Evolutionary conservation across 2,797 vertebrate genomes (phyloP), one percentile per base, ranked within the genome.

Genomic region (Crypturellus tataupa): DNA sequence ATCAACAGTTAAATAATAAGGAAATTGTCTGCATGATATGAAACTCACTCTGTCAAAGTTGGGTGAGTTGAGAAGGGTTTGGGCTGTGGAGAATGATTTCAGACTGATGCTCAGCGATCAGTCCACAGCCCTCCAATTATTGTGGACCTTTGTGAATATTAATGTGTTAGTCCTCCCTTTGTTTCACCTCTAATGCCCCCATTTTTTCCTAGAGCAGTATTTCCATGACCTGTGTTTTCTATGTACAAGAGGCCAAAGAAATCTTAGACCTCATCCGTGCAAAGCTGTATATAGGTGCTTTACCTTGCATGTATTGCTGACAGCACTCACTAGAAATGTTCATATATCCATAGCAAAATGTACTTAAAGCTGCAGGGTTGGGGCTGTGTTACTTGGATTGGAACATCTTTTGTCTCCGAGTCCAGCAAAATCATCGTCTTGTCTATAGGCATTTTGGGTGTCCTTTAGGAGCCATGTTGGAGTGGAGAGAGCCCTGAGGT

Each of bases 291-390:
- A 25, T 10, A 21, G 10, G 1, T 59, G 19, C 65, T 87, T 85
- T 69, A 31, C 23, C 27, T 86, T 1, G 0, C 1, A 0, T 42
- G 6, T 18, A 19, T 40, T 79, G 24, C 47, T 35, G 49, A 13
- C 23, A 33, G 24, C 29, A 7, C 6, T 64, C 40, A 12, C 19
- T 60, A 35, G 17, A 65, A 71, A 4, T 12, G 20, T 49, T 68
- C 10, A 2, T 35, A 2, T 39, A 18, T 18, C 73, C 21, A 13
- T 0, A 82, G 68, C 37, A 49, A 62, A 24, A 6, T 55, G 62
- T 39, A 75, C 58, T 53, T 21, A 31, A 29, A 40, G 20, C 27
- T 40, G 14, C 19, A 46, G 60, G 27, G 67, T 31, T 65, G 46
- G 63, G 51, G 21, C n/a, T 7, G 59, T 89, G 53, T 62, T n/a